Base-by-base conservation (phyloP, 2,888 invertebrate genomes). In the Caradrina clavipalpis region DNA sequence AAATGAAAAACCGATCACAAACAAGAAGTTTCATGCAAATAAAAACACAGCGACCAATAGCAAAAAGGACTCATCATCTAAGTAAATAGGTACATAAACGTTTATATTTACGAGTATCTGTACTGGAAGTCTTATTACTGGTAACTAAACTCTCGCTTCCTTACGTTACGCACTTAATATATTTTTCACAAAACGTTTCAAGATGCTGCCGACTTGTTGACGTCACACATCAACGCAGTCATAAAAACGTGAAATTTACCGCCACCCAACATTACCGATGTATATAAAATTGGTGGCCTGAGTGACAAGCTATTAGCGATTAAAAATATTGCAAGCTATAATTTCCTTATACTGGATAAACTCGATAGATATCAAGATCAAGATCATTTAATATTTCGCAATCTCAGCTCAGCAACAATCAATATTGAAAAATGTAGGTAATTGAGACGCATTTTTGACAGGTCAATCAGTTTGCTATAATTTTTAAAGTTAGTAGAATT, bases 231-330 rank as follows among this genome's bases (percentile, higher is more conserved):
- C 77, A 73, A 60, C 74, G 54, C 59, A 59, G 45, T 66, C 74
- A 78, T 78, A 78, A 78, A 77, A 76, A 78, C 62, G 54, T 60
- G 35, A 69, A 78, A 67, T 77, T 65, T 73, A 69, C 78, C 59
- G 62, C 74, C 50, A 26, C 19, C 62, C 53, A 10, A 63, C 22
- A 63, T 73, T 69, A 35, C 55, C 51, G 39, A 65, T 68, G 53
- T 71, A 57, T 53, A 78, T 68, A 56, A 65, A 60, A 69, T 50
- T 53, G 26, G 13, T 64, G 58, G 67, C 0, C 5, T n/a, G 55
- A 73, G 65, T 49, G 2, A 78, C 11, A 13, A 55, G 64, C 26
- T 42, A 53, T 26, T 3, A 53, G 66, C 73, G 61, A 26, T 55
- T 57, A 22, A 19, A 10, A 17, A 22, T 22, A n/a, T 42, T 42